Base-by-base conservation (phyloP, 2,113 vertebrate species). In the Chloebia gouldiae region DNA sequence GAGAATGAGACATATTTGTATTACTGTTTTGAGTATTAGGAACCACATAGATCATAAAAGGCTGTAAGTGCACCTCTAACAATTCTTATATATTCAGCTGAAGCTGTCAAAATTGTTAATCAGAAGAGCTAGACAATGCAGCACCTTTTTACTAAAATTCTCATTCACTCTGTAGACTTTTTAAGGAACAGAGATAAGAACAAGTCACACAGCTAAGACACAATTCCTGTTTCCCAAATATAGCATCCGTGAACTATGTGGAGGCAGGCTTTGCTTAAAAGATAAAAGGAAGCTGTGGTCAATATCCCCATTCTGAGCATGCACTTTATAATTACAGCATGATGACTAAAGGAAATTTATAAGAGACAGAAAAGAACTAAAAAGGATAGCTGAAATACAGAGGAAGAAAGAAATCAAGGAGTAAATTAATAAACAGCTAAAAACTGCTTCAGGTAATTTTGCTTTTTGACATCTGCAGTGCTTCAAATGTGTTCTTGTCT, bases 41-140 rank as follows among this genome's bases (percentile, higher is more conserved):
- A 96, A 79, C 68, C 66, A 92, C 37, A 91, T 9, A 73, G 81
- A 96, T 51, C 49, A 80, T 30, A 69, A 85, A 91, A 93, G 61
- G 24, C 42, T 93, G 15, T 40, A 95, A 90, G 35, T 33, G 35
- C 1, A 15, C 33, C 44, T 89, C 57, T 63, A 77, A 50, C 25
- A 83, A 81, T 71, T 87, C 33, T 28, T 40, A 65, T 5, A 45
- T 23, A 79, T 71, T 51, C 28, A 70, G 15, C 47, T 89, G 81
- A 89, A 73, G 65, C 50, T 80, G 57, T 73, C 61, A 63, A 82
- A 92, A 70, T 18, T 28, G 27, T 50, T 93, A 49, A 88, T 19
- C 42, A 91, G 27, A 94, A 96, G 22, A 86, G 13, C 30, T 30
- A 81, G 56, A 94, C 83, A 91, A 82, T 30, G 31, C 31, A 89